Conservation (phyloP, 2,797 vertebrate genomes). For the Phyllotis vaccarum region DNA sequence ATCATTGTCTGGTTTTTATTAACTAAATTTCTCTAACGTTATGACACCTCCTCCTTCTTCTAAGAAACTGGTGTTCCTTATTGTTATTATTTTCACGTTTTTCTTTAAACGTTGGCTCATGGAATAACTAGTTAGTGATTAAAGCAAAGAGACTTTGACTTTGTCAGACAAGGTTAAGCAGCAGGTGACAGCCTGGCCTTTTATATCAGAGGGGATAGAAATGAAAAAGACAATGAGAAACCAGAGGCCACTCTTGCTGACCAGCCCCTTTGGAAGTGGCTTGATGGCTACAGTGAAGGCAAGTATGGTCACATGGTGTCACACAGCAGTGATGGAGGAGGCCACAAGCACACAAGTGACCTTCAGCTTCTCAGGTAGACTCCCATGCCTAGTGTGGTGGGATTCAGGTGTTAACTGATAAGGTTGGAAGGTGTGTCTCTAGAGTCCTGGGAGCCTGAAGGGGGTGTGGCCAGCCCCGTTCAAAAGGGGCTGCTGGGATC, state of each 20-base stretch:
- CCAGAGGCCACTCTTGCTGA: not conserved
- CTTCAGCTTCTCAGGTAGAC: not conserved
- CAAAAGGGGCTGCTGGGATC: too few species aligned
- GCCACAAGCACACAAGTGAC: not conserved
- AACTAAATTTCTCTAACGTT: not conserved
- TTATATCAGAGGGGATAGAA: slow-evolving; percentile 15
- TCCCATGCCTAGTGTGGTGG: too few species aligned
- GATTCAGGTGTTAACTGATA: too few species aligned
- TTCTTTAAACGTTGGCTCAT: slow-evolving; percentile 30
- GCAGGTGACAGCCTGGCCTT: not conserved
- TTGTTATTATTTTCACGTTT: not conserved
- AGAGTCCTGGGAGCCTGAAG: too few species aligned
- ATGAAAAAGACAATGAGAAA: slow-evolving; percentile 47
- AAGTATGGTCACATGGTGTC: not conserved
- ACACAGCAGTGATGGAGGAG: not conserved
- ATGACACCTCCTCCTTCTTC: not conserved
- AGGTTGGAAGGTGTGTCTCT: too few species aligned
- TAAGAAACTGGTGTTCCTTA: not conserved
- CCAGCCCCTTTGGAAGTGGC: not conserved
- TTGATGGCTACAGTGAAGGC: not conserved
- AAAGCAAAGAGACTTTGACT: slow-evolving; percentile 64
- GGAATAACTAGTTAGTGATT: slow-evolving; percentile 52
- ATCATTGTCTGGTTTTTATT: slow-evolving; percentile 17
- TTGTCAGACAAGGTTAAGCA: slow-evolving; percentile 59
- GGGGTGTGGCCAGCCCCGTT: too few species aligned